These are phyloP conservation scores for Epirrhoe tristata DNA, from an alignment of 2,888 invertebrate species.

Conservation along the genomic window DNA sequence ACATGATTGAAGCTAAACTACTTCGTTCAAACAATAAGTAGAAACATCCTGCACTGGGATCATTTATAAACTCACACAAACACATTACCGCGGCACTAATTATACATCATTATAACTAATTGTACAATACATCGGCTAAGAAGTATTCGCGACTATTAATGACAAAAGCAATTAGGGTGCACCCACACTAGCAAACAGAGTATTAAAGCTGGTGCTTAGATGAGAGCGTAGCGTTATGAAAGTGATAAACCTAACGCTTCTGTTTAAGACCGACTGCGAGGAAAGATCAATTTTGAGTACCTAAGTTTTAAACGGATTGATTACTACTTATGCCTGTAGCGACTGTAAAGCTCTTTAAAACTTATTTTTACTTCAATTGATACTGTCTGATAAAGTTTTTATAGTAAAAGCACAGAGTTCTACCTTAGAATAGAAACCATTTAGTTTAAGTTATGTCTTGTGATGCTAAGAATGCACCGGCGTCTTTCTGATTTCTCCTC, in stretches of 20 bases:
- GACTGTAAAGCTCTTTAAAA: no score
- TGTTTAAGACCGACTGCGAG: no score
- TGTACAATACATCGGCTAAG: slow-evolving; percentile 81
- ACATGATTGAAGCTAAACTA: slow-evolving; percentile 23
- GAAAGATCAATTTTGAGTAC: no score
- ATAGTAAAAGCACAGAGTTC: no score
- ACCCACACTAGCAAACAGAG: slow-evolving; percentile 63
- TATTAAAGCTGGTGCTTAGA: slow-evolving; percentile 34
- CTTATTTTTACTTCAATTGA: no score
- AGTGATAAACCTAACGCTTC: neutral
- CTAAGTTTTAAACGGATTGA: no score
- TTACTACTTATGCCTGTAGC: no score
- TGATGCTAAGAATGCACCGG: no score
- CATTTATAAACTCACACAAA: slow-evolving; percentile 50
- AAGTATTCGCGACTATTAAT: slow-evolving; percentile 85
- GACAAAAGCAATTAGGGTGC: slow-evolving; percentile 84
- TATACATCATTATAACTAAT: slow-evolving; percentile 84
- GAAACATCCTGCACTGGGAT: slow-evolving; percentile 42
- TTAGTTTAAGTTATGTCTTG: no score
- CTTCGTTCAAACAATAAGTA: slow-evolving; percentile 37
- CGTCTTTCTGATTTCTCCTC: neutral
- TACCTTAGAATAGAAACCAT: no score
- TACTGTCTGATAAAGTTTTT: no score
- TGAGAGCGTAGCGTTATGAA: slow-evolving; percentile 10
- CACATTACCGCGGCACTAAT: slow-evolving; percentile 66